Percentiles rank a stretch among this genome's conserved stretches.
Evolutionary conservation across 2,888 invertebrate genomes (phyloP).

Genomic region (Apocheima hispidaria): DNA sequence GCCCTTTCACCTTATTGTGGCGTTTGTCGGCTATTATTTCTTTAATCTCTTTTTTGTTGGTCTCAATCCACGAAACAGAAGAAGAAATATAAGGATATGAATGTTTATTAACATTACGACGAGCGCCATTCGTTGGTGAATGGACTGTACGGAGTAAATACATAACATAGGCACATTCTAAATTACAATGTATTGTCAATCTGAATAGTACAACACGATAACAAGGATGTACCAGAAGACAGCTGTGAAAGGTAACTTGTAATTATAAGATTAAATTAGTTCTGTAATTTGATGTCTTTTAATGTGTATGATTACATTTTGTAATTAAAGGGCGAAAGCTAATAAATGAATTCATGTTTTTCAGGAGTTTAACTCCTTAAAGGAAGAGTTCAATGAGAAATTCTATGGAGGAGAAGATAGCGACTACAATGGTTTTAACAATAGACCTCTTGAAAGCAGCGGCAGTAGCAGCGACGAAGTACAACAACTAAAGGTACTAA

Average conservation of each 20-base stretch:
- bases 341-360: constrained; percentile 48
- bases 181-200: constrained; percentile 38
- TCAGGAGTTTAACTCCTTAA: constrained; percentile 76
- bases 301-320: background rate
- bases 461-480: constrained; percentile 59
- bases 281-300: background rate
- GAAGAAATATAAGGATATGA: background rate
- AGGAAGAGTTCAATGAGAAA: constrained; percentile 80
- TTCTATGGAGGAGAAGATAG: constrained; percentile 67
- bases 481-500: constrained; percentile 69
- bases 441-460: constrained; percentile 45
- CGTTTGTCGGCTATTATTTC: background rate
- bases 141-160: background rate
- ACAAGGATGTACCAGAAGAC: constrained; percentile 40
- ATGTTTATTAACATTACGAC: background rate
- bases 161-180: background rate
- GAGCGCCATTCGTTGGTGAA: background rate
- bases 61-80: background rate
- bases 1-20: background rate
- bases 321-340: constrained; percentile 3
- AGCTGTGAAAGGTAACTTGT: constrained; percentile 33
- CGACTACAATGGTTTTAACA: constrained; percentile 65
- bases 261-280: background rate
- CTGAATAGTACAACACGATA: constrained; percentile 18
- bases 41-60: background rate